Percentiles rank a stretch among this genome's conserved stretches.
phyloP scores from a whole-genome alignment of 2,888 invertebrate genomes.

The Eilema griseolum region DNA sequence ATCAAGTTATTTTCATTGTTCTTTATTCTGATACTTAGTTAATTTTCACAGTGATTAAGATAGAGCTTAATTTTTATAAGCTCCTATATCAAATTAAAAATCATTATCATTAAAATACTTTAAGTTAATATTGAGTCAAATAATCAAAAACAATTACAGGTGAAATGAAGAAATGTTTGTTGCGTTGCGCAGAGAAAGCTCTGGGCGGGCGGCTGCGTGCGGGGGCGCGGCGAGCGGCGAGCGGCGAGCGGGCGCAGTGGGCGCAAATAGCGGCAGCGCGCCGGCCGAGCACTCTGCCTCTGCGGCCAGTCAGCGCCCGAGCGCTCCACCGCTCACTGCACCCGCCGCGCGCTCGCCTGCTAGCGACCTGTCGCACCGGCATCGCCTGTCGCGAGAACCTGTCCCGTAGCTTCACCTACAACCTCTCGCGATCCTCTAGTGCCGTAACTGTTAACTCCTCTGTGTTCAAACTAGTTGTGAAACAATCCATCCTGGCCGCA shows the following conservation, averaged over 20 bases:
- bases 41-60: background rate
- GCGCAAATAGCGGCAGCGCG: slow-evolving; percentile 83
- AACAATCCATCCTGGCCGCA: slow-evolving; percentile 54
- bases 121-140: slow-evolving; percentile 18
- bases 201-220: slow-evolving; percentile 67
- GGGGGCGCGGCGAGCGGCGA: slow-evolving; percentile 77
- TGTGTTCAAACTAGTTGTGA: slow-evolving; percentile 49
- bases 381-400: slow-evolving; percentile 54
- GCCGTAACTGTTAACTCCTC: slow-evolving; percentile 33
- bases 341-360: slow-evolving; percentile 31
- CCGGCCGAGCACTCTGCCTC: slow-evolving; percentile 60
- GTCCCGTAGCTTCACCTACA: slow-evolving; percentile 20
- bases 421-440: slow-evolving; percentile 22
- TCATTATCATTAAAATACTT: background rate
- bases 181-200: slow-evolving; percentile 85
- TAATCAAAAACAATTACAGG: slow-evolving; percentile 57
- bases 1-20: background rate
- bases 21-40: background rate
- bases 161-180: slow-evolving; percentile 70
- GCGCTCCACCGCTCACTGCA: slow-evolving; percentile 55
- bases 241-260: slow-evolving; percentile 76
- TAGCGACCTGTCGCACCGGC: slow-evolving; percentile 34
- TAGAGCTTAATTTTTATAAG: background rate
- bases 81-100: background rate
- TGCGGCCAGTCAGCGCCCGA: slow-evolving; percentile 67